Conservation (phyloP, 2,888 invertebrate genomes). For the Arctia plantaginis region DNA sequence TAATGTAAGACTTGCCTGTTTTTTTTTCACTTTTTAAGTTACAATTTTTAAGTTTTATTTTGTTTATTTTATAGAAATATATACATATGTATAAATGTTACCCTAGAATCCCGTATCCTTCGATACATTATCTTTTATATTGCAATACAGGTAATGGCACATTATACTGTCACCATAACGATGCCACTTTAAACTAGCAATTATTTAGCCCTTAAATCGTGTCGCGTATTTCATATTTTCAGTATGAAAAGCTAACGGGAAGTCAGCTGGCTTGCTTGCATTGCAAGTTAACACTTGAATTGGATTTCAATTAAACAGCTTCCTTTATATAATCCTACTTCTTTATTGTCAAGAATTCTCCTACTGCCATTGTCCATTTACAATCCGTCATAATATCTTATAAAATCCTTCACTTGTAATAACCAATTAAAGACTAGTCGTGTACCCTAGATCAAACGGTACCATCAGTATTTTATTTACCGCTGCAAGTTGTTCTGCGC, state of each 20-base stretch:
- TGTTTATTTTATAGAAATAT: neutral
- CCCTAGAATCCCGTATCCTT: neutral
- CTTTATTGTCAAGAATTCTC: neutral
- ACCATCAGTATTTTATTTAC: neutral
- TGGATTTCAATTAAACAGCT: no score
- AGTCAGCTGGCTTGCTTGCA: no score
- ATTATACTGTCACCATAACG: neutral
- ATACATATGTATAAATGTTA: neutral
- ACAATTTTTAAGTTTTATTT: no score
- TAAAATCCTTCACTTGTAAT: no score
- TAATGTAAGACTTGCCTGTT: neutral
- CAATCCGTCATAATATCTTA: neutral
- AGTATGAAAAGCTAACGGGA: neutral
- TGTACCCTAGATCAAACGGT: no score
- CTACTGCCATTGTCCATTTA: neutral
- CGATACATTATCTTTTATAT: neutral
- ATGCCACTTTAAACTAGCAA: neutral
- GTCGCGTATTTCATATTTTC: neutral
- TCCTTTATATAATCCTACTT: neutral
- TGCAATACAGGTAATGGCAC: neutral
- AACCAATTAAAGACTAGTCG: no score
- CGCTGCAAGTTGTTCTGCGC: neutral
- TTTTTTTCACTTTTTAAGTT: neutral
- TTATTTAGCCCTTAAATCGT: neutral
- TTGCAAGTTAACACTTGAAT: no score